Base-by-base conservation (phyloP, 1,140 invertebrate species). In the Dendroctonus ponderosae region DNA sequence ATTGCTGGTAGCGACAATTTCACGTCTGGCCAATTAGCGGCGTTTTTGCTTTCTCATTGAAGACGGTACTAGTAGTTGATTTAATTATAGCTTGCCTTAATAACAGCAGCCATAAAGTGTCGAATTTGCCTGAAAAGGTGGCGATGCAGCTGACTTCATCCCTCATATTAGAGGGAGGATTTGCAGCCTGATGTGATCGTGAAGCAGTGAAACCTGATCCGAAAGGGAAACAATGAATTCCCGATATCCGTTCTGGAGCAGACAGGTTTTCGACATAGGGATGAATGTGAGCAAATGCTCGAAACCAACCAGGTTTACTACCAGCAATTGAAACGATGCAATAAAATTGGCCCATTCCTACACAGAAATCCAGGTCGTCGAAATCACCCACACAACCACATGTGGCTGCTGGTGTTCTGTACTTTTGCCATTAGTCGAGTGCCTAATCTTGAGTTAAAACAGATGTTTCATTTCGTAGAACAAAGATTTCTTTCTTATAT, bases 371-470 rank as follows among this genome's bases (percentile, higher is more conserved):
- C 66, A 67, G 66, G 66, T 67, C 66, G 66, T 54, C 39, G 14
- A 43, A 53, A 54, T 61, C 58, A 67, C 60, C 58, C 66, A 61
- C 51, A 61, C 58, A 62, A 67, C 66, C 66, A 67, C 66, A 67
- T 67, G 66, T 67, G 66, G 49, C 66, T 66, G 64, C 15, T 59
- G 53, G n/a, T 50, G 53, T 46, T 52, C 26, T 58, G 41, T 56
- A 67, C 58, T 62, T 67, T 67, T 67, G 66, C 66, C 66, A 67
- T 67, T 67, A 67, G 66, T 62, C 48, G 48, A 67, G 66, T 67
- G 51, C 60, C 66, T 67, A 67, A 67, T 67, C 66, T 67, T 67
- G 66, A 67, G 66, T 62, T 62, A 67, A 67, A 67, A 54, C 66
- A 67, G 66, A 67, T 67, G 66, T 67, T 41, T 58, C 59, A 62